Conservation (phyloP, 2,888 invertebrate genomes). For the Cyrtodaria siliqua region DNA sequence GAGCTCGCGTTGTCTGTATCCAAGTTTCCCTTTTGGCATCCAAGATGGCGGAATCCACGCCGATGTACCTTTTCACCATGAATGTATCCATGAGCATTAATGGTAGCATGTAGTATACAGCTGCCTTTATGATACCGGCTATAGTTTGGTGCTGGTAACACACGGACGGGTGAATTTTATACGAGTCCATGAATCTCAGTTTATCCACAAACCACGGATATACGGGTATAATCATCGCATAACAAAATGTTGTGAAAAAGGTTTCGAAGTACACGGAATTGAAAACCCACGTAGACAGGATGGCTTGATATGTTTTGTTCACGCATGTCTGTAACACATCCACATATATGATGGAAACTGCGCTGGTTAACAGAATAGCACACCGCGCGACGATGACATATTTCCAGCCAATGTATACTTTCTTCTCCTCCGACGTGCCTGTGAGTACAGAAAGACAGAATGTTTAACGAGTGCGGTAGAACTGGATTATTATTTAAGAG, state of each 20-base stretch:
- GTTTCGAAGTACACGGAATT: conserved; percentile 82
- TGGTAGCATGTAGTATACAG: conserved; percentile 72
- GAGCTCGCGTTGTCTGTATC: conserved; percentile 76
- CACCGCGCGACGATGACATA: no score
- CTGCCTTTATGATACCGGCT: conserved; percentile 56
- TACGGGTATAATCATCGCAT: conserved; percentile 65
- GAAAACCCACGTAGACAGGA: conserved; percentile 65
- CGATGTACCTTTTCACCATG: conserved; percentile 77
- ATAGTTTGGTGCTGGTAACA: conserved; percentile 59
- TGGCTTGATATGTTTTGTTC: background rate
- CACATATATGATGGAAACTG: background rate
- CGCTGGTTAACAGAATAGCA: no score
- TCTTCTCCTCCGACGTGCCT: no score
- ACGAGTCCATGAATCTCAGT: conserved; percentile 69
- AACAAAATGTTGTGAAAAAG: conserved; percentile 73
- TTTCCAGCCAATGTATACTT: no score
- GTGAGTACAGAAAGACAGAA: no score
- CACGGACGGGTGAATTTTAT: conserved; percentile 73
- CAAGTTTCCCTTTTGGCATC: conserved; percentile 54
- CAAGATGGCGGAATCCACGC: conserved; percentile 72
- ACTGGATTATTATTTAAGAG: no score
- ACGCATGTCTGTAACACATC: conserved; percentile 1
- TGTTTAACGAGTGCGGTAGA: no score
- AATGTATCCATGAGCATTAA: conserved; percentile 78
- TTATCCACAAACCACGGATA: conserved; percentile 70